These are phyloP conservation scores for Tribolium madens DNA, from an alignment of 1,140 invertebrate species.

Conservation along the genomic window DNA sequence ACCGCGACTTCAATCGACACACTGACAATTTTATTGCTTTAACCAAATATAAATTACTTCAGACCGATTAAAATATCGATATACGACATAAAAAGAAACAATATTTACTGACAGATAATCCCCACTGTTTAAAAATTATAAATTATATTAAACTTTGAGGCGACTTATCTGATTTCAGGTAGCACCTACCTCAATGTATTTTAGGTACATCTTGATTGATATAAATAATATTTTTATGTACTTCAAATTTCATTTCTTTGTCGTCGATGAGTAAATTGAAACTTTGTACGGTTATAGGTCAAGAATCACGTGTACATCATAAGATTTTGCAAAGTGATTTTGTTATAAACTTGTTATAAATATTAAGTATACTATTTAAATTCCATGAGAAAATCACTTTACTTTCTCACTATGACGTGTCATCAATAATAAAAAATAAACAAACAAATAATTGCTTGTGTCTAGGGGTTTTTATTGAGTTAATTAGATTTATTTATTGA, in stretches of 20 bases:
- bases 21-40: conserved; percentile 32
- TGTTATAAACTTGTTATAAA: too few relatives aligned
- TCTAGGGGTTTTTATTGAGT: too few relatives aligned
- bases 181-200: not conserved
- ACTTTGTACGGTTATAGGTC: conserved; percentile 37
- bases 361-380: not conserved
- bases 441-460: too few relatives aligned
- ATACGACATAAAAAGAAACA: conserved; percentile 14
- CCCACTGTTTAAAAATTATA: not conserved
- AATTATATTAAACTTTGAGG: not conserved
- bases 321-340: conserved; percentile 15
- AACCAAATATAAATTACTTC: conserved; percentile 29
- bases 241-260: not conserved
- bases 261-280: conserved; percentile 11
- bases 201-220: not conserved
- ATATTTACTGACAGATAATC: conserved; percentile 1
- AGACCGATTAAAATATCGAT: conserved; percentile 9
- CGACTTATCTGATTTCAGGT: conserved; percentile 15
- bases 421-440: too few relatives aligned
- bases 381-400: not conserved
- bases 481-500: not conserved
- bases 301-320: conserved; percentile 20
- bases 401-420: too few relatives aligned
- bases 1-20: not conserved
- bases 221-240: not conserved